Percentiles rank a stretch among this genome's conserved stretches.
Evolutionary conservation across 2,113 vertebrate species (phyloP).

Genomic region (Datnioides undecimradiatus): DNA sequence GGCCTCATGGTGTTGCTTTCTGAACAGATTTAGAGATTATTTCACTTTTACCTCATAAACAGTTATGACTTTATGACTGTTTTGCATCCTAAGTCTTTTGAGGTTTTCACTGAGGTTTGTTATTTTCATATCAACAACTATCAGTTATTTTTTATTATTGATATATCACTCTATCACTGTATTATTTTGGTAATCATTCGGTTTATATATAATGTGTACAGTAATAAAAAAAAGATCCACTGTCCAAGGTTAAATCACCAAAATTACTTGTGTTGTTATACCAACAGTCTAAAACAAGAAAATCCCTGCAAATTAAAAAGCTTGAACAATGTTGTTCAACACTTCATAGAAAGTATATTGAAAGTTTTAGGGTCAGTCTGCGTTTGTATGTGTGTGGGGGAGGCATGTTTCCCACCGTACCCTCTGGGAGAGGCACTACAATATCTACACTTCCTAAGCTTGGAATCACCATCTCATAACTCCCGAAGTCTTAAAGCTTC

Average conservation of each 20-base stretch:
- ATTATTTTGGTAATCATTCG: too few relatives aligned
- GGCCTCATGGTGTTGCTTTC: slow-evolving; percentile 22
- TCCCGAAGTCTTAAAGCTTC: slow-evolving; percentile 49
- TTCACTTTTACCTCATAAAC: slow-evolving; percentile 16
- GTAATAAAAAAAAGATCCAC: too few relatives aligned
- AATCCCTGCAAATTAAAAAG: too few relatives aligned
- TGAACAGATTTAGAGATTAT: slow-evolving; percentile 7
- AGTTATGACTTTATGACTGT: background rate
- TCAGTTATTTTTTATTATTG: too few relatives aligned
- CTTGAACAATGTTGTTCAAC: too few relatives aligned
- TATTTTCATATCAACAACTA: background rate
- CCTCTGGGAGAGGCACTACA: slow-evolving; percentile 39
- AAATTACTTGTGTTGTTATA: too few relatives aligned
- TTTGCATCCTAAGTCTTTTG: background rate
- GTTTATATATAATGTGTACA: too few relatives aligned
- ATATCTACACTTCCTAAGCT: slow-evolving; percentile 34
- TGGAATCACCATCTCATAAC: slow-evolving; percentile 56
- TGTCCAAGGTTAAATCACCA: too few relatives aligned
- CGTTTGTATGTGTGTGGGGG: background rate
- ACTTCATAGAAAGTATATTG: too few relatives aligned
- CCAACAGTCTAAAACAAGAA: too few relatives aligned
- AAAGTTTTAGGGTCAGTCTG: background rate
- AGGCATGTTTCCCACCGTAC: slow-evolving; percentile 42
- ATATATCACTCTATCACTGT: too few relatives aligned
- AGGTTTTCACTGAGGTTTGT: too few relatives aligned